A percentile compares a stretch with the other conserved stretches of the same genome.
Evolutionary conservation across 2,797 vertebrate genomes (phyloP).

Genomic region (Centropyge bicolor): DNA sequence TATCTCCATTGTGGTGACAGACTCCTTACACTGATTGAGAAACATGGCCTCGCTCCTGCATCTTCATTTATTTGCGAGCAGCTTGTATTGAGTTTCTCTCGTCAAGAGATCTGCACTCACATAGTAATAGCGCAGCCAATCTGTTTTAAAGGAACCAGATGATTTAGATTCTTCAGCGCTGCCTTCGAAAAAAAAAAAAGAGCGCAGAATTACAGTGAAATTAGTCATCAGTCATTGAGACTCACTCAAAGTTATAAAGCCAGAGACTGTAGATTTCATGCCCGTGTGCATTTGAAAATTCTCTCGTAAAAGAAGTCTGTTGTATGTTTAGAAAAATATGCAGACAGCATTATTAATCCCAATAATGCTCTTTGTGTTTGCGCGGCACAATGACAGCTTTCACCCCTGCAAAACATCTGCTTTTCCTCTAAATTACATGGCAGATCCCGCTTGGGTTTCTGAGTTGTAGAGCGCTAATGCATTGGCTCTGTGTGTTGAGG

Average conservation of each 20-base stretch:
- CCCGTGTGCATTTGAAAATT: constrained; percentile 35
- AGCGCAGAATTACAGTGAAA: constrained; percentile 32
- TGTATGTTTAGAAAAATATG: constrained; percentile 47
- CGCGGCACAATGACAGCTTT: constrained; percentile 46
- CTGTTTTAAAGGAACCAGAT: constrained; percentile 54
- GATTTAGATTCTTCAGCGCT: constrained; percentile 67
- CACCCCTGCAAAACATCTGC: constrained; percentile 39
- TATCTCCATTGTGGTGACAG: constrained; percentile 82
- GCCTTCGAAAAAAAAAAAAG: constrained; percentile 27
- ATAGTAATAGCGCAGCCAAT: constrained; percentile 49
- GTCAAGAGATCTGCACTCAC: constrained; percentile 53
- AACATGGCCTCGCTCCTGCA: constrained; percentile 76
- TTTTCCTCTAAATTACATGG: constrained; percentile 46
- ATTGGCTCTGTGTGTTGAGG: constrained; percentile 55
- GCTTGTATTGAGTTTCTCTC: constrained; percentile 67
- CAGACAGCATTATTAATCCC: constrained; percentile 60
- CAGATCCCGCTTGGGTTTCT: constrained; percentile 45
- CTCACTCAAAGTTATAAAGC: constrained; percentile 38
- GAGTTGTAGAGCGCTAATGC: constrained; percentile 41
- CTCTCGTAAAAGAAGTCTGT: constrained; percentile 39
- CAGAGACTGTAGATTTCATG: constrained; percentile 28
- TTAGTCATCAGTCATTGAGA: constrained; percentile 40
- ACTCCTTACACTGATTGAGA: constrained; percentile 82
- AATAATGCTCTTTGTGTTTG: constrained; percentile 54
- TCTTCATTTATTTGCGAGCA: constrained; percentile 81